Base-by-base conservation (phyloP, 2,888 invertebrate species). In the Aleiodes leptofemur region DNA sequence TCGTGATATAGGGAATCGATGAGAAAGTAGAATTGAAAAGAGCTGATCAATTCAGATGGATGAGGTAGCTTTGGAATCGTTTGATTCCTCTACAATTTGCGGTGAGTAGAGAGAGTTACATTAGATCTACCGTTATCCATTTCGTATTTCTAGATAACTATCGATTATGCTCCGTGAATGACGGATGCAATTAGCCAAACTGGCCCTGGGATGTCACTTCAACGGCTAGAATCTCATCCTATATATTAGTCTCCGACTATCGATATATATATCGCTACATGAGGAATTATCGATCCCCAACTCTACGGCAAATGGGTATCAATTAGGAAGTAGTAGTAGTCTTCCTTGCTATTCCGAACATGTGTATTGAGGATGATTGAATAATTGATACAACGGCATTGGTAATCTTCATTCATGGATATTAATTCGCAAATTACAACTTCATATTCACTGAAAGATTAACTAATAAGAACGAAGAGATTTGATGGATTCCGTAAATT, bases 121-220 rank as follows among this genome's bases (percentile, higher is more conserved):
- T 76, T 79, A 78, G 69, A 73, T 72, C 73, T 73, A 76, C 80
- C 76, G 74, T 76, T 78, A 78, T 78, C 78, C 76, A 50, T 56
- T 69, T 73, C 59, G 56, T 73, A 14, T 64, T 48, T 43, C 16
- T 9, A 9, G 61, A 8, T 16, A 43, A 34, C 76, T 70, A 83
- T 83, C 80, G 80, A 84, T 83, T 84, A 83, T 79, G 77, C 78
- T 78, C 74, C 16, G 14, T 66, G 78, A 76, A 80, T 83, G 83
- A 81, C 82, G 81, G 83, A 80, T 77, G 82, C 81, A 84, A 84
- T 84, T 84, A 84, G 81, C 80, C 79, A 74, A 55, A 66, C 77
- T 78, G 81, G 74, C 71, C 7, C 71, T 72, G 78, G 69, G 74
- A 76, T 79, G 71, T 72, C 56, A 61, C 74, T 51, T 69, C 76